phyloP scores from a whole-genome alignment of 2,113 vertebrate genomes.

The Datnioides undecimradiatus region DNA sequence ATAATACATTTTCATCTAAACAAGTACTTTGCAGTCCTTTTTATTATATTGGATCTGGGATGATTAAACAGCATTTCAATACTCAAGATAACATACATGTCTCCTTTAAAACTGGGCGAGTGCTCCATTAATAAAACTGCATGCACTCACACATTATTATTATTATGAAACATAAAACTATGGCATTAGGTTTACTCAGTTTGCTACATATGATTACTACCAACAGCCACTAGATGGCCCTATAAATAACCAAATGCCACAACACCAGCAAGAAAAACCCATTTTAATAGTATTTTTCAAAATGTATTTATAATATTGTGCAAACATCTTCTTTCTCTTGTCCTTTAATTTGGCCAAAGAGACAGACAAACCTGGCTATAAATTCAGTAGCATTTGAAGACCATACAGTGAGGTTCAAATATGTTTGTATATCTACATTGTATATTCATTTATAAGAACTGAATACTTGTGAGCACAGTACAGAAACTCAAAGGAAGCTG shows the following conservation, averaged over 20 bases:
- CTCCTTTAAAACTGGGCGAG: not conserved
- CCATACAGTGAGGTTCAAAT: not conserved
- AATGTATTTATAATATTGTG: not conserved
- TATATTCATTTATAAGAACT: not conserved
- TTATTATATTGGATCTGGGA: not conserved
- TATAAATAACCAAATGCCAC: slow-evolving; percentile 37
- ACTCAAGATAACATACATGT: not conserved
- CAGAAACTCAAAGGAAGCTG: not conserved
- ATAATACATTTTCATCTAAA: not conserved
- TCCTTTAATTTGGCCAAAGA: not conserved
- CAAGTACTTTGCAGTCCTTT: not conserved
- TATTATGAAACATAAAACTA: not conserved
- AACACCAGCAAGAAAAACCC: not conserved
- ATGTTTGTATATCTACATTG: not conserved
- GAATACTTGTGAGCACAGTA: not conserved
- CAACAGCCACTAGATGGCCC: slow-evolving; percentile 60
- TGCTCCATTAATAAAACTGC: not conserved
- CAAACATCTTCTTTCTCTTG: not conserved
- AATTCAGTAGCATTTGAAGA: slow-evolving; percentile 14
- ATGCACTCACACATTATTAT: too few relatives aligned
- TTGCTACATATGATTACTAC: slow-evolving; percentile 6
- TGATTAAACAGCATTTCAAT: not conserved
- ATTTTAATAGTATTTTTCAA: not conserved
- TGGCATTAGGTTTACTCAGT: not conserved
- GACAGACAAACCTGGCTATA: not conserved